Base-by-base conservation (phyloP, 2,797 vertebrate species). In the Trachops cirrhosus region DNA sequence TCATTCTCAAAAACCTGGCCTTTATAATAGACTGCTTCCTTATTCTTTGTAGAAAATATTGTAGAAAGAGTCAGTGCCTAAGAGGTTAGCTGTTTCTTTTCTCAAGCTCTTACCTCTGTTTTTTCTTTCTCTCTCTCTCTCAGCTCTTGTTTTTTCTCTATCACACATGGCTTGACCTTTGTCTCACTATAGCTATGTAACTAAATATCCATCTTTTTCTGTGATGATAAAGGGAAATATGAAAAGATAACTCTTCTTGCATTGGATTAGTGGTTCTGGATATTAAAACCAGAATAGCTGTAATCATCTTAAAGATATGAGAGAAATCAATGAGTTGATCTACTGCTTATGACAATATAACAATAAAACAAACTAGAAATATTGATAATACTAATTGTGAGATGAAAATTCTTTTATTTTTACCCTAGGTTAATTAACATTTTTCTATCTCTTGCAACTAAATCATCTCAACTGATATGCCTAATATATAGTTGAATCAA, bases 391-490 rank as follows among this genome's bases (percentile, higher is more conserved):
- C 19, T 62, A 44, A 89, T 57, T 91, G 37, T 70, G 11, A 24
- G 2, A 39, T 82, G n/a, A 83, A 82, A 77, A 73, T 89, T 7
- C 3, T 77, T 83, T 83, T 75, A 54, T 94, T 19, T 75, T 91
- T 77, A 64, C 4, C 14, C 3, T 46, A 44, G 2, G 19, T 87
- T 37, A 62, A 19, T 62, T 91, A 71, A 57, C 19, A 15, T 83
- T 78, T 89, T 97, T 52, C 71, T 87, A 5, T 78, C 90, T 87
- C 44, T 94, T 91, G 46, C 64, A 92, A 67, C 18, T 54, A 80
- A 93, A 50, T 74, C 4, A 22, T 90, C 26, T 62, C 21, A 57
- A 92, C 52, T 88, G 12, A 44, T 80, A 84, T 22, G 1, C 6
- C 34, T 90, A 59, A 85, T 67, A 24, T 52, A 67, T 10, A 15